Base-by-base conservation (phyloP, 2,113 vertebrate species). In the Prunella himalayana region DNA sequence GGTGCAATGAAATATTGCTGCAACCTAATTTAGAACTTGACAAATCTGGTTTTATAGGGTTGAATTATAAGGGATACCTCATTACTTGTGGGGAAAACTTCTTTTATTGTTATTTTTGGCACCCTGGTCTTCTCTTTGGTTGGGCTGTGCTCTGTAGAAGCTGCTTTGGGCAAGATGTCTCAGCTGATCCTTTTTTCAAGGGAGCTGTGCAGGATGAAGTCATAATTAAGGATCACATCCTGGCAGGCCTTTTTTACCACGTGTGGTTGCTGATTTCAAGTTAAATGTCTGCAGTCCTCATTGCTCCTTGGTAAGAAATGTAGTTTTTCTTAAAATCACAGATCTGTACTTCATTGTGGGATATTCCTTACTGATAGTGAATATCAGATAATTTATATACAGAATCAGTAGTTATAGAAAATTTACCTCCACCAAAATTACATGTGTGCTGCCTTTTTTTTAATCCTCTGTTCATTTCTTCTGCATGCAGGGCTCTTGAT, bases 1-100 rank as follows among this genome's bases (percentile, higher is more conserved):
- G 86, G 82, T 91, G 88, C 97, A 95, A 96, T 98, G 96, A 98
- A 98, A 97, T 97, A 97, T 61, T 96, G 87, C 97, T 82, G 71
- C 92, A 95, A 90, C 94, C 96, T 92, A 95, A 95, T 97, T 97
- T 97, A 96, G 95, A 96, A 95, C 88, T 96, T 98, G 97, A 96
- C 92, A 96, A 97, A 97, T 94, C 90, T 20, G 59, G 92, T 97
- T 97, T 97, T 96, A 96, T 83, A 39, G 68, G 50, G 63, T 88
- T 92, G 88, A 97, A 97, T 95, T 97, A 86, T 88, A 95, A 97
- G 64, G 65, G 91, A 82, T 95, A 93, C 94, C 95, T 97, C 92
- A 81, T 96, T 93, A 94, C 93, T 88, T 84, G 86, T 64, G 50
- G 64, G 70, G 42, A 51, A 68, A 81, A 64, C n/a, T 95, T 90